Base-by-base conservation (phyloP, 2,888 invertebrate genomes). In the Melanotus villosus region DNA sequence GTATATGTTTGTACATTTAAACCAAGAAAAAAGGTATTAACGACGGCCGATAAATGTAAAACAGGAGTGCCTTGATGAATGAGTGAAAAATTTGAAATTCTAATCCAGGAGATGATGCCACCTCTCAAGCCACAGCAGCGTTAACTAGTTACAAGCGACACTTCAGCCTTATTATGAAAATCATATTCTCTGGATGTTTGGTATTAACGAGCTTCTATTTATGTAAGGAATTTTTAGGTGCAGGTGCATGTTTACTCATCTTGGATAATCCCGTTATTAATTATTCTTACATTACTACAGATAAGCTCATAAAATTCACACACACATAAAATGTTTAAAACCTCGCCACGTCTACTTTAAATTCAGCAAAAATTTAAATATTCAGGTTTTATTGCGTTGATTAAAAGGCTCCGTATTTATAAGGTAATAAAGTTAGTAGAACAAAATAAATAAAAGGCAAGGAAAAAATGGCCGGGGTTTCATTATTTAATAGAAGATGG, bases 51-150 rank as follows among this genome's bases (percentile, higher is more conserved):
- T 62, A 65, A 65, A 65, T 70, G 69, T 56, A 60, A 70, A 70
- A 65, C 50, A 65, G 59, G 21, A 63, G 57, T 57, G 45, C 30
- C 59, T 60, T 47, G 47, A 47, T 47, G 21, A 47, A 47, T 47
- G 71, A 60, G 68, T 36, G 43, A 54, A 62, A 68, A 65, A 71
- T 71, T 71, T 71, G 62, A 71, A 71, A 68, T 71, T 68, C 68
- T 71, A 71, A 71, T 71, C 19, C 57, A 26, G 68, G 21, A 34
- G 54, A 36, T 63, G 63, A 41, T 52, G 43, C 56, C 41, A 54
- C 56, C 45, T 60, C 47, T 60, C 41, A 41, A 45, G 26, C n/a
- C 45, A 34, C 34, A 56, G 54, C 9, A 43, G 58, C 14, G 43
- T 26, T 58, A 43, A 43, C 58, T 58, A 30, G 23, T n/a, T n/a